Evolutionary conservation across 2,113 vertebrate genomes (phyloP), one percentile per base, ranked within the genome.

Genomic region (Pelecanus crispus): DNA sequence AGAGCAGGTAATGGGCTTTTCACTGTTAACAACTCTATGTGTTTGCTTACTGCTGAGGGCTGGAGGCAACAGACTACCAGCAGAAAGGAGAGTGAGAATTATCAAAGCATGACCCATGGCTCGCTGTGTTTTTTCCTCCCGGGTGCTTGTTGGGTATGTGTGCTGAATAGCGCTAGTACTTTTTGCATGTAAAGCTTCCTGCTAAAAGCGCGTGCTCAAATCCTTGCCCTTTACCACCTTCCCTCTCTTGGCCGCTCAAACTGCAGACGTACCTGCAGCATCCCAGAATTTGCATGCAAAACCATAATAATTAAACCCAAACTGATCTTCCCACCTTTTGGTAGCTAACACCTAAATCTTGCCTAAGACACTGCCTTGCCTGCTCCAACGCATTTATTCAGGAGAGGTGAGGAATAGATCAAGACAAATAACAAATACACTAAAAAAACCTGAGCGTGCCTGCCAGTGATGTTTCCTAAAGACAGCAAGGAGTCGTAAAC

Each of bases 321-420:
- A 47, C 38, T 28, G 20, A 12, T 36, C 75, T 74, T 3, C 11
- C 9, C 31, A 5, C 29, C 29, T 15, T 40, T 32, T 3, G 32
- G 38, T 11, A n/a, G 24, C 32, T 9, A 44, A 44, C 42, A 44
- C 42, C 42, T 44, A 44, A 44, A 44, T 1, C 19, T 67, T 11
- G 28, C 72, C 26, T 20, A 10, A 25, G 21, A 0, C 2, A 3
- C 31, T 11, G 12, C 26, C 20, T 26, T 52, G 47, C 31, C 31
- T 1, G 7, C 47, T 47, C 12, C 16, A 12, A 29, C 3, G 19
- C 8, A 0, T n/a, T 78, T 18, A 11, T 59, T 7, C 10, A 5
- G 59, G 45, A 38, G 29, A 20, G 19, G 24, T 52, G 58, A 71
- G 58, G 32, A 42, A 13, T 0, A n/a, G 65, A 71, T 19, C 40